These are phyloP conservation scores for Vombatus ursinus DNA, from an alignment of 2,113 vertebrate species.

Conservation along the genomic window DNA sequence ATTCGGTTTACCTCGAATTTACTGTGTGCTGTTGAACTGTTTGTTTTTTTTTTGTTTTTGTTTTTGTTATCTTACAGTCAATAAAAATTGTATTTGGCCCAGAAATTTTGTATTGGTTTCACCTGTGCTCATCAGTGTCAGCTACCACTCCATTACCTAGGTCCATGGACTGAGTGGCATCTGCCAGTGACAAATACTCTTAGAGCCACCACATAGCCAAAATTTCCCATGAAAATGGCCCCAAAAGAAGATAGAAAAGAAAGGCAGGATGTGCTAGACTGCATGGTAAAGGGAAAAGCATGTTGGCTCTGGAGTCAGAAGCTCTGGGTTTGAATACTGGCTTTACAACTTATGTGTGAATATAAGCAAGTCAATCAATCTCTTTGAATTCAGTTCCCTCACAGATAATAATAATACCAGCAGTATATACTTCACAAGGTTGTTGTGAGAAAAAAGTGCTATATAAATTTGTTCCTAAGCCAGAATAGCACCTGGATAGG, in stretches of 20 bases:
- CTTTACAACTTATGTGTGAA: neutral
- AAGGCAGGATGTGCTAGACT: neutral
- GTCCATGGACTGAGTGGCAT: neutral
- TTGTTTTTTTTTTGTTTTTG: too few relatives aligned
- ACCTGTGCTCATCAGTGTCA: slow-evolving; percentile 1
- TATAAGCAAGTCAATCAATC: neutral
- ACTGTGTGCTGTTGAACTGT: neutral
- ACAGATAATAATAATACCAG: neutral
- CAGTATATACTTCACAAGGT: neutral
- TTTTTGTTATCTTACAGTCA: slow-evolving; percentile 15
- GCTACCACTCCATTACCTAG: neutral
- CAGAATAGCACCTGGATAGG: neutral
- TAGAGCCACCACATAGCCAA: slow-evolving; percentile 12
- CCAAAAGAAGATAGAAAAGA: slow-evolving; percentile 14
- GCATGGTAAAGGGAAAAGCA: neutral
- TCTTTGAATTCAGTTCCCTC: neutral
- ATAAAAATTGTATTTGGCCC: slow-evolving; percentile 8
- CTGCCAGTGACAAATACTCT: neutral
- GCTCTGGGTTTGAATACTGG: neutral
- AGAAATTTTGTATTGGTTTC: neutral
- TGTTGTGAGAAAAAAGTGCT: neutral
- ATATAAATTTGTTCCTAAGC: neutral
- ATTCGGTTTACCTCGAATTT: neutral
- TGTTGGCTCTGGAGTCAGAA: neutral
- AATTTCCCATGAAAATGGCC: slow-evolving; percentile 10